Percentiles rank a stretch among this genome's conserved stretches.
phyloP scores from a whole-genome alignment of 2,888 invertebrate species.

The Andrena minutula region DNA sequence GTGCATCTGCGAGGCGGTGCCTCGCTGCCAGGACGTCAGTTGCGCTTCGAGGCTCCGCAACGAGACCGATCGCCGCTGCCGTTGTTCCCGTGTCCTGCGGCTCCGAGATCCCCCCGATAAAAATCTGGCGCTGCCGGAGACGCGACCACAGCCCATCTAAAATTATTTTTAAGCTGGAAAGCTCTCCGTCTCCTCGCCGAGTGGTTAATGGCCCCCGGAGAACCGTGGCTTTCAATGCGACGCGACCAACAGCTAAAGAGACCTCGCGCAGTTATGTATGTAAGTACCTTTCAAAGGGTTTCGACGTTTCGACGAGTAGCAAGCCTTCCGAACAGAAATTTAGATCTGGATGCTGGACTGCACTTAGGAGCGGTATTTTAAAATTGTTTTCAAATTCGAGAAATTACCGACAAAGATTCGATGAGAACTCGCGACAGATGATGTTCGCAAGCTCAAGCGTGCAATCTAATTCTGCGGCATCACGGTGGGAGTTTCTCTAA shows the following conservation, averaged over 20 bases:
- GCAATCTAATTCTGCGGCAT: too few relatives aligned
- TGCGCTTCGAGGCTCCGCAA: conserved; percentile 49
- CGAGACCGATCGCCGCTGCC: conserved; percentile 44
- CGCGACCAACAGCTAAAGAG: too few relatives aligned
- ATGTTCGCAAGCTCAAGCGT: too few relatives aligned
- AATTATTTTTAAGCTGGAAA: conserved; percentile 7
- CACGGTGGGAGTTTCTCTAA: not conserved
- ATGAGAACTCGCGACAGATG: too few relatives aligned
- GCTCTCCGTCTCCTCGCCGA: not conserved
- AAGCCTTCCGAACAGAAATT: not conserved
- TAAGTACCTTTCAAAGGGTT: not conserved
- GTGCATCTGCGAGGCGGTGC: conserved; percentile 52
- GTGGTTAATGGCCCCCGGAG: not conserved
- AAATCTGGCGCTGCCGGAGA: conserved; percentile 23
- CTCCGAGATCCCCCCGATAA: conserved; percentile 54
- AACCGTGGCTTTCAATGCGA: not conserved
- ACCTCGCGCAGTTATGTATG: too few relatives aligned
- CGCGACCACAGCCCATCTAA: not conserved
- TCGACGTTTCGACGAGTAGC: not conserved
- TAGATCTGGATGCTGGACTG: not conserved
- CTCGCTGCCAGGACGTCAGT: conserved; percentile 51
- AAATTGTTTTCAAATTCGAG: not conserved
- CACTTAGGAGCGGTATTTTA: not conserved
- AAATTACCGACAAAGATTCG: too few relatives aligned
- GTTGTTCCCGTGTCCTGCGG: conserved; percentile 51